These are phyloP conservation scores for Burhinus bistriatus DNA, from an alignment of 2,113 vertebrate genomes.

Conservation along the genomic window DNA sequence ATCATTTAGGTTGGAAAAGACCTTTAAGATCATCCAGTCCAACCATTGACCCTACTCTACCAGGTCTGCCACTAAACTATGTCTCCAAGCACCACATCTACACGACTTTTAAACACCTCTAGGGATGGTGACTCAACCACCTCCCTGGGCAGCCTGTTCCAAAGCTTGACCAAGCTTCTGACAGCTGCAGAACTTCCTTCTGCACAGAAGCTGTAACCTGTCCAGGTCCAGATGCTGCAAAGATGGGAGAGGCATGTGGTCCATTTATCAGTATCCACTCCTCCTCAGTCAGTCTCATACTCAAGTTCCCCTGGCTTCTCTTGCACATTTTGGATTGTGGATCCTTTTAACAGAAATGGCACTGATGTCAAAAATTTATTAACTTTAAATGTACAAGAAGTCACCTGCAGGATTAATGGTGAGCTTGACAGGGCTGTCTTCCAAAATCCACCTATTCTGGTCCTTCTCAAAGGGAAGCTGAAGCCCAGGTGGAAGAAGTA, in stretches of 20 bases:
- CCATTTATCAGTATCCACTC: neutral
- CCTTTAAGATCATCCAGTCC: too few relatives aligned
- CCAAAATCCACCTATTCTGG: neutral
- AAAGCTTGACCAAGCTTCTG: neutral
- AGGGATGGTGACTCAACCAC: too few relatives aligned
- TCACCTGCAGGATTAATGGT: neutral
- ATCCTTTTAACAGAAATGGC: neutral
- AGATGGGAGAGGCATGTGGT: neutral
- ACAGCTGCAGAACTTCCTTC: neutral
- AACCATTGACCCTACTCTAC: too few relatives aligned
- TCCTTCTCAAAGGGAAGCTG: neutral
- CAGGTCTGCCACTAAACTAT: too few relatives aligned
- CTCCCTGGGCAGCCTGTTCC: too few relatives aligned
- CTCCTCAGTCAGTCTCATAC: neutral
- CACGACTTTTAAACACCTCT: too few relatives aligned
- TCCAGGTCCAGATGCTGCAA: neutral
- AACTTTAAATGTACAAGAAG: neutral
- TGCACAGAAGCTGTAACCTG: neutral
- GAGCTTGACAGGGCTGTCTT: neutral
- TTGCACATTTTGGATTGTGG: neutral
- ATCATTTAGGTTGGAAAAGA: too few relatives aligned
- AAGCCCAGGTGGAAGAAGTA: neutral
- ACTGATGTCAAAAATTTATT: neutral
- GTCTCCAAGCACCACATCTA: too few relatives aligned
- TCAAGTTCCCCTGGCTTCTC: neutral